phyloP scores from a whole-genome alignment of 37 sponge, comb jelly and placozoan genomes.

The Lycopodina hypogea region DNA sequence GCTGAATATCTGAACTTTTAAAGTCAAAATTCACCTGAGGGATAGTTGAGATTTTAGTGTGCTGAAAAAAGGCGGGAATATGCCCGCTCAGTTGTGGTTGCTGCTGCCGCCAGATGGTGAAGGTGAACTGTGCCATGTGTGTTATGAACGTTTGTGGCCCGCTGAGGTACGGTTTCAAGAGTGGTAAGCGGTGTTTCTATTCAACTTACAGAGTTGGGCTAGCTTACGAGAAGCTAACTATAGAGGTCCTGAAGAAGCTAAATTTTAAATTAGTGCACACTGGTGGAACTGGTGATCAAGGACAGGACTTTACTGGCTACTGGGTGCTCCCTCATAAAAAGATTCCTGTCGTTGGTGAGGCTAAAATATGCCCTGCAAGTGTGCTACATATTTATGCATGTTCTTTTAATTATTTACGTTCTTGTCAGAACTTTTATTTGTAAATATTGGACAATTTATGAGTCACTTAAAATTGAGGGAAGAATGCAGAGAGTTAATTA shows the following conservation, averaged over 20 bases:
- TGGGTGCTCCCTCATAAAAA: slow-evolving; percentile 57
- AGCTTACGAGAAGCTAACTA: slow-evolving; percentile 42
- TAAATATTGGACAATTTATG: no score
- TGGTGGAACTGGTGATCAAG: slow-evolving; percentile 60
- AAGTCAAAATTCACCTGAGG: background rate
- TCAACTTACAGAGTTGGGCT: slow-evolving; percentile 43
- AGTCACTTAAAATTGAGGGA: no score
- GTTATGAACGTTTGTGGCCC: no score
- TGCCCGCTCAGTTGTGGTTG: background rate
- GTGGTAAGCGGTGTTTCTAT: no score
- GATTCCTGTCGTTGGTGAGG: slow-evolving; percentile 45
- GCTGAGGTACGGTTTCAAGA: no score
- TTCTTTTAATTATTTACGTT: background rate
- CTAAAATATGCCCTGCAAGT: background rate
- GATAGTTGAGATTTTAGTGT: background rate
- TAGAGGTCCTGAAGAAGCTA: slow-evolving; percentile 37
- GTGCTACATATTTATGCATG: background rate
- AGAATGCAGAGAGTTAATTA: no score
- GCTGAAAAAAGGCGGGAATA: background rate
- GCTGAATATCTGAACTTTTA: background rate
- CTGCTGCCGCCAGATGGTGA: no score
- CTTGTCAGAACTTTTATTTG: no score
- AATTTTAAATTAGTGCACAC: slow-evolving; percentile 57
- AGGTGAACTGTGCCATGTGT: no score
- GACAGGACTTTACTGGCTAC: slow-evolving; percentile 68